Base-by-base conservation (phyloP, 2,797 vertebrate species). In the Chromobotia macracanthus region DNA sequence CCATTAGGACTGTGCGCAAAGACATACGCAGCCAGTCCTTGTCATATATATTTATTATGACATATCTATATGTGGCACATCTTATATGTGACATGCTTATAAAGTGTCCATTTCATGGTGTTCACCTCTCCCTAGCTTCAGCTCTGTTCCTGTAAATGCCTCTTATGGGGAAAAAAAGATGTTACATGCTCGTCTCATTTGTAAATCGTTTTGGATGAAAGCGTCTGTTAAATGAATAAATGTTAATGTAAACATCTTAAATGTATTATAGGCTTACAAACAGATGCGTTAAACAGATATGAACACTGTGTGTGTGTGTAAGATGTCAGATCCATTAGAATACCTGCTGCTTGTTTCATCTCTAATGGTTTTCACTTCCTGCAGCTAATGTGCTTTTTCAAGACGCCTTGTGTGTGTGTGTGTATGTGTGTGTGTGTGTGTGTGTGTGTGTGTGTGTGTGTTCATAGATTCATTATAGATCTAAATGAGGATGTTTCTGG, bases 341-440 rank as follows among this genome's bases (percentile, higher is more conserved):
- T 67, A 68, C 69, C 70, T 61, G 68, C 70, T 69, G 64, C 74
- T 63, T 68, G 48, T 79, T 77, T 84, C 74, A 80, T 69, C 65
- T 82, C 80, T 79, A 80, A 77, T 61, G 69, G 69, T 71, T 73
- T 80, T 82, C 64, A 72, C 65, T 84, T 84, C 83, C 83, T 82
- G 80, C 68, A 66, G 70, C 80, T 84, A 82, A 84, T 84, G 83
- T 44, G 61, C 63, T 81, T 75, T 67, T 63, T 60, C 25, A 6
- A 72, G 72, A 61, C 63, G 77, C 77, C 77, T 79, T 28, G 21
- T 70, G 67, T 64, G 61, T 53, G 28, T 55, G 61, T 38, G 15
- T 28, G 63, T 44, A n/a, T 19, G 41, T 44, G 41, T 2, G 41
- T 44, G 41, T 44, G 41, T 10, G 9, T 10, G 41, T 2, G 9